Evolutionary conservation across 1,140 invertebrate genomes (phyloP).

Genomic region (Lineus longissimus): DNA sequence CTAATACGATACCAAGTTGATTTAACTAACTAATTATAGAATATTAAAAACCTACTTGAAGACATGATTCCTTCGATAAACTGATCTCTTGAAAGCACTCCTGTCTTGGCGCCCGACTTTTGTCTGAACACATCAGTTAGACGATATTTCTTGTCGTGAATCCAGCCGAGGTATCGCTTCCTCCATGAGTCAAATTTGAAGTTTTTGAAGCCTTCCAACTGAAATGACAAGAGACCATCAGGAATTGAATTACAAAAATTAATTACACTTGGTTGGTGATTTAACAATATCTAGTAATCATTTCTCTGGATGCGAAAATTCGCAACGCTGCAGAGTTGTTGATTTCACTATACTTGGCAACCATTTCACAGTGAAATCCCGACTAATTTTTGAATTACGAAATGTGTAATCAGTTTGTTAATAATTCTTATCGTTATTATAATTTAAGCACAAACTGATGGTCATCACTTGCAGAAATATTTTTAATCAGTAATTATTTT

Average conservation of each 20-base stretch:
- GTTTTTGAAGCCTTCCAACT: slow-evolving; percentile 67
- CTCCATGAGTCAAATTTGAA: slow-evolving; percentile 99
- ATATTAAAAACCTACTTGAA: slow-evolving; percentile 37
- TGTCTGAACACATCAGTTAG: slow-evolving; percentile 97
- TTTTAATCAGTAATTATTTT: too few relatives aligned
- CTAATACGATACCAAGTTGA: too few relatives aligned
- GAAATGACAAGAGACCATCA: neutral
- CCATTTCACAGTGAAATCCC: too few relatives aligned
- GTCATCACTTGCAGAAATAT: too few relatives aligned
- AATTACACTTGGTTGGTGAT: neutral
- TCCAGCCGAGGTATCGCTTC: slow-evolving; percentile 90
- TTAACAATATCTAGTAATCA: neutral
- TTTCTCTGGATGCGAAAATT: too few relatives aligned
- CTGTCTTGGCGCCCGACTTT: slow-evolving; percentile 98
- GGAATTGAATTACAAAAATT: slow-evolving; percentile 1
- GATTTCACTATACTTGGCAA: too few relatives aligned
- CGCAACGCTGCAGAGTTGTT: too few relatives aligned
- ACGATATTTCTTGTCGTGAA: slow-evolving; percentile 97
- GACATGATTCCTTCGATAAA: slow-evolving; percentile 83
- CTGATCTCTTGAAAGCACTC: slow-evolving; percentile 88
- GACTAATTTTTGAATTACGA: too few relatives aligned
- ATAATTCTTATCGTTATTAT: too few relatives aligned
- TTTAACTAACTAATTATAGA: too few relatives aligned
- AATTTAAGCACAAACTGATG: too few relatives aligned
- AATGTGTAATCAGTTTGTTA: too few relatives aligned